A percentile compares a stretch with the other conserved stretches of the same genome.
These are phyloP conservation scores for Zaprionus davidi DNA, from an alignment of 1,140 invertebrate species.

Conservation along the genomic window DNA sequence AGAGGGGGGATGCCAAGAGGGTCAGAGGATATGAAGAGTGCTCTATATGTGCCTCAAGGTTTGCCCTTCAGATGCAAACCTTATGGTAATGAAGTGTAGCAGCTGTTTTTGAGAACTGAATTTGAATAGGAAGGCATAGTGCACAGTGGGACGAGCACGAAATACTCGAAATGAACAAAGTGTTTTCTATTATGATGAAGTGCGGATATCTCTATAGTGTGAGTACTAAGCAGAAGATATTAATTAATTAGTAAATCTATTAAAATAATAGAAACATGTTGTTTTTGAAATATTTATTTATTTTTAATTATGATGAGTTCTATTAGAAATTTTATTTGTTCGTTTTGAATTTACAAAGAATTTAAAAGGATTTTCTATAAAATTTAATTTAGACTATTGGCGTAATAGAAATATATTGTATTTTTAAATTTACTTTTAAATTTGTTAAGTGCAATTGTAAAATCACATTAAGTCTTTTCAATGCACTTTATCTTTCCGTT, in stretches of 20 bases:
- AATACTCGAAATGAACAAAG: background rate
- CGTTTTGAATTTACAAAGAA: background rate
- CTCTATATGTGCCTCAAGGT: slow-evolving; percentile 38
- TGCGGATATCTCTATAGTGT: no score
- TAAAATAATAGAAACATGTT: no score
- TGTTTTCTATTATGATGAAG: background rate
- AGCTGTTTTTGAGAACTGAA: slow-evolving; percentile 74
- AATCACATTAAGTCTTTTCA: no score
- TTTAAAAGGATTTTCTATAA: background rate
- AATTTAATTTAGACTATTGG: background rate
- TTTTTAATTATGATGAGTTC: no score
- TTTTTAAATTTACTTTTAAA: background rate
- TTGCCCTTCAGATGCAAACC: slow-evolving; percentile 61
- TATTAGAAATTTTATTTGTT: no score
- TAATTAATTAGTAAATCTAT: no score
- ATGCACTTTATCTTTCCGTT: no score
- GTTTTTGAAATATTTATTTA: no score
- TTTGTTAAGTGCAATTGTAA: background rate
- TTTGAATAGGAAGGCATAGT: slow-evolving; percentile 58
- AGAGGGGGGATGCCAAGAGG: background rate
- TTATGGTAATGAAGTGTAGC: slow-evolving; percentile 81
- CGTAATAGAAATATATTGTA: background rate
- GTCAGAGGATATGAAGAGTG: slow-evolving; percentile 29
- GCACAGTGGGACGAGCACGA: slow-evolving; percentile 37
- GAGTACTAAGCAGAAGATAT: no score